Percentiles rank a stretch among this genome's conserved stretches.
phyloP scores from a whole-genome alignment of 1,140 invertebrate genomes.

The Centruroides sculpturatus region DNA sequence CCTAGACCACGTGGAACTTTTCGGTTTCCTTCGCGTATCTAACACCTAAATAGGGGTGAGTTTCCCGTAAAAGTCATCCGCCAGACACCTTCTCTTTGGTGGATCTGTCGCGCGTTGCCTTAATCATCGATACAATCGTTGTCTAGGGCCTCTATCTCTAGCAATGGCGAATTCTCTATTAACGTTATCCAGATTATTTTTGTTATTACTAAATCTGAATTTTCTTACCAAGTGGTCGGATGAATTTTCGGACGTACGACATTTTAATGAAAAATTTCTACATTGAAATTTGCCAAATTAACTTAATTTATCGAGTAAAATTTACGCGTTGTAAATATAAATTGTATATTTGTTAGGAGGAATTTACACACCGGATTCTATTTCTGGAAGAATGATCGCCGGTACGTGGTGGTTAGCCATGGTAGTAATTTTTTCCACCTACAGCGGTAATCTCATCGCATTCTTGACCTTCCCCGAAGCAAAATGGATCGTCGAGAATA shows the following conservation, averaged over 20 bases:
- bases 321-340: background rate
- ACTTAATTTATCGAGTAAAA: background rate
- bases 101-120: no score
- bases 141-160: no score
- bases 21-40: no score
- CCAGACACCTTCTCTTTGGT: no score
- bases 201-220: background rate
- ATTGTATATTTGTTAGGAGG: slow-evolving; percentile 44
- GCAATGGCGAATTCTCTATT: no score
- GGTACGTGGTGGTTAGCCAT: slow-evolving; percentile 85
- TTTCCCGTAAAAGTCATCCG: no score
- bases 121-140: no score
- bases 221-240: background rate
- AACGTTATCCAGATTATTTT: no score
- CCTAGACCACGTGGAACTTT: no score
- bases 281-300: background rate
- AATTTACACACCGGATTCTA: slow-evolving; percentile 61
- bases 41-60: no score
- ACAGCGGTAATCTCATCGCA: slow-evolving; percentile 80
- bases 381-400: slow-evolving; percentile 65
- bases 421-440: slow-evolving; percentile 73
- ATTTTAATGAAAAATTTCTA: no score
- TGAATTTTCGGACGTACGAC: no score
- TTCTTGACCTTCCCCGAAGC: slow-evolving; percentile 80
- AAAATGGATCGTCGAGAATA: slow-evolving; percentile 51